These are phyloP conservation scores for Petroica traversi DNA, from an alignment of 2,113 vertebrate species.

Conservation along the genomic window DNA sequence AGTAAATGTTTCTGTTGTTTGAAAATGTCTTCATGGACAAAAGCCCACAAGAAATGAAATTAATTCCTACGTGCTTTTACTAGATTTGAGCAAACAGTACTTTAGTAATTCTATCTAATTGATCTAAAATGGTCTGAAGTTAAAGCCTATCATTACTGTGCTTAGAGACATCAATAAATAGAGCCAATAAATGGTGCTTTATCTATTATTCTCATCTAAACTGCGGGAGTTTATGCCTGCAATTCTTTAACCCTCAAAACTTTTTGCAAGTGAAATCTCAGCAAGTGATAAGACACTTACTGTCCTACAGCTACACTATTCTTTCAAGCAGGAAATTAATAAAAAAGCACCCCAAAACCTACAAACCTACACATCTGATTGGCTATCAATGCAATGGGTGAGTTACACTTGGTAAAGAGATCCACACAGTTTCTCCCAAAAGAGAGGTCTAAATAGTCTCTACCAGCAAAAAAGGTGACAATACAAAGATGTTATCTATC, in stretches of 20 bases:
- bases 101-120: neutral
- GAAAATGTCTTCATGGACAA: neutral
- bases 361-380: neutral
- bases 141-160: neutral
- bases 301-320: neutral
- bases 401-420: neutral
- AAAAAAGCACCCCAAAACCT: neutral
- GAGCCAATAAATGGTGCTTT: neutral
- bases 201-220: neutral
- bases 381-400: neutral
- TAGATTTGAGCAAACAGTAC: neutral
- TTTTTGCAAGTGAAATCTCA: neutral
- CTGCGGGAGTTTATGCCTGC: neutral
- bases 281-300: neutral
- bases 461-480: neutral
- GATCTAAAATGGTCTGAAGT: neutral
- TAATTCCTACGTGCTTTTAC: neutral
- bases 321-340: neutral
- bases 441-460: neutral
- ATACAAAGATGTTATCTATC: accelerated
- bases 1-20: neutral
- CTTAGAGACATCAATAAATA: neutral
- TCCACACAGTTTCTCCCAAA: neutral
- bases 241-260: neutral
- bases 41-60: neutral